Base-by-base conservation (phyloP, 1,140 invertebrate genomes). In the Danaus melanippus region DNA sequence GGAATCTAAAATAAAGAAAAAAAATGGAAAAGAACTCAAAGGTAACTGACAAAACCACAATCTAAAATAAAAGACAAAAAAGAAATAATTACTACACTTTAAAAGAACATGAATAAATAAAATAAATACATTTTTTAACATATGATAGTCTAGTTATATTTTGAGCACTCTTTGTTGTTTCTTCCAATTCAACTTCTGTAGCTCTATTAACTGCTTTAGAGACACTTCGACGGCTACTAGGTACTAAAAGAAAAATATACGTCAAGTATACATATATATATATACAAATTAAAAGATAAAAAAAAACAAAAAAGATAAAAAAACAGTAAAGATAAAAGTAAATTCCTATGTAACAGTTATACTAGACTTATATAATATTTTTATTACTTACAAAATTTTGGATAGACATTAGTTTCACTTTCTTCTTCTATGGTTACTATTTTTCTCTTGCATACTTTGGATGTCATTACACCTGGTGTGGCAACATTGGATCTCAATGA, bases 351-450 rank as follows among this genome's bases (percentile, higher is more conserved):
- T 8, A 32, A 32, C 21, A 32, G 21, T 32, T 32, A 3, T 1
- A 32, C 0, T 32, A 3, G 21, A 32, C 0, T 32, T 32, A 32
- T 8, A 32, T 32, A 32, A 32, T 32, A 32, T 5, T 1, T 32
- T 32, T 4, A 32, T 32, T 64, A 71, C 79, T 62, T 62, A 79
- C 79, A 59, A 58, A 74, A 70, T 65, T 67, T 79, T 12, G 70
- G 73, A 60, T 74, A 69, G 2, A 71, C 53, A 47, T 67, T 65
- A 52, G 65, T 62, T 60, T 80, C 76, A 46, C 74, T 68, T 62
- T 82, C 74, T 71, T 81, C 79, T 52, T 64, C 58, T 42, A 85
- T 85, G 10, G 73, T 79, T 21, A 81, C 69, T 52, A 80, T 74
- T 71, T 82, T 83, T 56, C 82, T 69, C 59, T 74, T 78, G 15